Conservation (phyloP, 2,113 vertebrate species). For the Mus musculus region GRCm39 chr6:134129501-134130000, state of each 20-base stretch:
- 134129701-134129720: background rate
- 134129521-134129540: background rate
- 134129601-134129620: conserved; percentile 4
- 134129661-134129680: background rate
- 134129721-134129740: background rate
- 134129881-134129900: background rate
- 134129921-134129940: background rate
- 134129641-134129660: background rate
- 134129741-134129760: background rate
- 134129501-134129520: background rate
- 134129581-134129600: conserved; percentile 4
- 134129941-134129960: too few relatives aligned
- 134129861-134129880: background rate
- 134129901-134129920: background rate
- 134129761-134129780: background rate
- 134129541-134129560: conserved; percentile 17
- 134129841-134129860: background rate
- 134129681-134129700: background rate
- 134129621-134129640: background rate
- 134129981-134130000: too few relatives aligned
- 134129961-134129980: too few relatives aligned
- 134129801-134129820: background rate
- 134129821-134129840: background rate
- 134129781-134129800: background rate
- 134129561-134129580: conserved; percentile 14